Evolutionary conservation across 2,113 vertebrate genomes (phyloP).

Genomic region (Hypanus sabinus): DNA sequence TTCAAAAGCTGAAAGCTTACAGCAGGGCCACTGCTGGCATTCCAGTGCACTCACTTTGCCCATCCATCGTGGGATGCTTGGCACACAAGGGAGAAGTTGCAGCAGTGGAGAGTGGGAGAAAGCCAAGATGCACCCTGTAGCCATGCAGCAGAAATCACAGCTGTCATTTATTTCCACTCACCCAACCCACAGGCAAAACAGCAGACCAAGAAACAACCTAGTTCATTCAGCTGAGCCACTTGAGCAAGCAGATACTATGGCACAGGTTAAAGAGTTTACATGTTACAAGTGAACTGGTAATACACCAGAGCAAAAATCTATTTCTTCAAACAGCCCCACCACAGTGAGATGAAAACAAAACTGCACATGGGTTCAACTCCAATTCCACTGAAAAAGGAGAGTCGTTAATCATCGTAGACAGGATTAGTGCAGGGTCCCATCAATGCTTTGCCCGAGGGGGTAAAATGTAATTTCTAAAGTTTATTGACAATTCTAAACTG

Average conservation of each 20-base stretch:
- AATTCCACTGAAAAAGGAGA: too few relatives aligned
- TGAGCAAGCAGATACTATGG: background rate
- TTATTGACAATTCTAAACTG: too few relatives aligned
- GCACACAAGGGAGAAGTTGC: background rate
- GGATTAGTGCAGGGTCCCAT: too few relatives aligned
- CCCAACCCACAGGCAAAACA: background rate
- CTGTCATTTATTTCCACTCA: background rate
- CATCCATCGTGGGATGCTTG: background rate
- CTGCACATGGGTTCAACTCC: too few relatives aligned
- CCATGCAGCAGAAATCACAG: background rate
- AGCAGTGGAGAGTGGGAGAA: background rate
- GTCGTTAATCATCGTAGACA: too few relatives aligned
- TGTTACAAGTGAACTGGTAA: background rate
- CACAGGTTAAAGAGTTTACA: background rate
- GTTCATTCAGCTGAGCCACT: background rate
- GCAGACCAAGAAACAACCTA: background rate
- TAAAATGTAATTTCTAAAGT: too few relatives aligned
- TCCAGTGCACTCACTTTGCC: too few relatives aligned
- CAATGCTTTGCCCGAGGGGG: too few relatives aligned
- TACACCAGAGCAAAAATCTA: background rate
- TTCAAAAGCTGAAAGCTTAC: too few relatives aligned
- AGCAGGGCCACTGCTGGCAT: too few relatives aligned
- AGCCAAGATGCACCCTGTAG: background rate
- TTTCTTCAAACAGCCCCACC: background rate
- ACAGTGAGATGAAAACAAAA: too few relatives aligned